Base-by-base conservation (phyloP, 2,113 vertebrate species). In the Sylvicapra grimmia region DNA sequence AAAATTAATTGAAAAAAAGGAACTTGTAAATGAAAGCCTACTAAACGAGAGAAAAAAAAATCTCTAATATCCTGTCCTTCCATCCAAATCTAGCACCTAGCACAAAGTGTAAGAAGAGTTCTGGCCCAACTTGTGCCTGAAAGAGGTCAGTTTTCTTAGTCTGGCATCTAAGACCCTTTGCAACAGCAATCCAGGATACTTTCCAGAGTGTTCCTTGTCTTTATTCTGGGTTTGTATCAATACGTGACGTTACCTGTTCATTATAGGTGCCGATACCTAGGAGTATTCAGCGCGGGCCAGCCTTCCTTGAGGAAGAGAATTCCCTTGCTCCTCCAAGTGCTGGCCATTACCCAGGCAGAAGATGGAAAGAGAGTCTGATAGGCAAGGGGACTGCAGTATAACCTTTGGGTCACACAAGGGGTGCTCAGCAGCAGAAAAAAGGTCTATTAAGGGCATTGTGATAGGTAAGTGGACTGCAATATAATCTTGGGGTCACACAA, bases 201-300 rank as follows among this genome's bases (percentile, higher is more conserved):
- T 90, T 90, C 19, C 31, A 92, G 59, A 93, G 44, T 89, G 77
- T 86, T n/a, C 58, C 29, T 25, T 16, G 14, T 79, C 58, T 89
- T 77, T 49, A 40, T 36, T 82, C 6, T 33, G 75, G 25, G 3
- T n/a, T 59, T 29, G 10, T 11, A 27, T 4, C 68, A 40, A 72
- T 40, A 40, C 0, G 0, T 23, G 79, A 49, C 25, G 2, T 23
- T 40, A 27, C 6, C 21, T 75, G 25, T 36, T 77, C 13, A 10
- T 3, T 23, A 51, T 0, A 33, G 33, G 61, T 59, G 3, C 16
- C 1, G 1, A 19, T 9, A 16, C 14, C 63, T 8, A 40, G 4
- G 18, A 61, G 5, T 6, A 31, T 33, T 86, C 40, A 31, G 36
- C 6, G 19, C 4, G n/a, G 27, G 29, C 6, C n/a, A 87, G 36